A percentile compares a stretch with the other conserved stretches of the same genome.
These are phyloP conservation scores for Brachyrhaphis roseni DNA, from an alignment of 2,797 vertebrate species.

Conservation along the genomic window DNA sequence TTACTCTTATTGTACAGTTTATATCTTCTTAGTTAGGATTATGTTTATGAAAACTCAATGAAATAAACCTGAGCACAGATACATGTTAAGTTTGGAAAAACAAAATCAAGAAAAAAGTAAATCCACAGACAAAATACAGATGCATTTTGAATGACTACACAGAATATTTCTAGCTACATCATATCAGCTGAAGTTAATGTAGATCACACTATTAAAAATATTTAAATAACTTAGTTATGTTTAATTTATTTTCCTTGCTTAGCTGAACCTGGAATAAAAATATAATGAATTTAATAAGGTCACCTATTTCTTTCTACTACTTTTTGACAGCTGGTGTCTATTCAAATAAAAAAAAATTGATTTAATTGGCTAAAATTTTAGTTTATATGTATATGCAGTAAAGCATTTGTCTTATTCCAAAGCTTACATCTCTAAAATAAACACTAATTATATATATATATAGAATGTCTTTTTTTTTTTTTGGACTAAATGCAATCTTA, in stretches of 20 bases:
- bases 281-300: neutral
- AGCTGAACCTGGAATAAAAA: neutral
- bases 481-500: neutral
- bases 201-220: neutral
- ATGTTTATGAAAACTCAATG: neutral
- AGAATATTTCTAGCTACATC: neutral
- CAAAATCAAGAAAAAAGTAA: neutral
- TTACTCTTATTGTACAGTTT: neutral
- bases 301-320: neutral
- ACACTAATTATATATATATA: neutral
- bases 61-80: neutral
- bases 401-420: neutral
- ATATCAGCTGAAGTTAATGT: neutral
- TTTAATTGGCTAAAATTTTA: neutral
- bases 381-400: neutral
- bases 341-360: neutral
- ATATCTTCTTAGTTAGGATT: neutral
- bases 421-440: neutral
- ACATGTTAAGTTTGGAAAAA: neutral
- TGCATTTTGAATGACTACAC: neutral
- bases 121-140: neutral
- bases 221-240: neutral
- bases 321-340: neutral
- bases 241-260: neutral
- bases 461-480: too few species aligned